Percentiles rank a stretch among this genome's conserved stretches.
Conservation (phyloP, 2,888 invertebrate genomes). For the Cetonia aurata region DNA sequence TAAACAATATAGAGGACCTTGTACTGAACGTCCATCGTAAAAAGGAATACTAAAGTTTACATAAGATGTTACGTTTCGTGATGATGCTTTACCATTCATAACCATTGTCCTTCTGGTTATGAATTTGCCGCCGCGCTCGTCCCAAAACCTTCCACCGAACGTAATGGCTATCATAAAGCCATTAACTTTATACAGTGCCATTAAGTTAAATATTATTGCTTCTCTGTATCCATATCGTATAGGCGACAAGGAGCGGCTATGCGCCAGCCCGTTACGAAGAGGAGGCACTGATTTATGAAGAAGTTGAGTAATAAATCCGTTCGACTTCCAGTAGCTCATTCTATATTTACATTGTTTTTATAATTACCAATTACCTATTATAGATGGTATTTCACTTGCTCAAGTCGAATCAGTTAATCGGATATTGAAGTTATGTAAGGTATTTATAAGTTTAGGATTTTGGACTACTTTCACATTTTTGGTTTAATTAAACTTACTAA, state of each 20-base stretch:
- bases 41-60: constrained; percentile 1
- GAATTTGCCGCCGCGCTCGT: constrained; percentile 30
- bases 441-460: no score
- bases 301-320: constrained; percentile 58
- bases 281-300: constrained; percentile 53
- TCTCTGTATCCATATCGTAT: constrained; percentile 53
- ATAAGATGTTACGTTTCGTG: constrained; percentile 18
- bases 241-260: constrained; percentile 48
- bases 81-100: constrained; percentile 35
- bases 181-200: constrained; percentile 62
- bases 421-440: no score
- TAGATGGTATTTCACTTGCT: neutral
- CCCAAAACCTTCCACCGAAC: constrained; percentile 43
- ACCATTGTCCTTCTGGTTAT: constrained; percentile 34
- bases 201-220: constrained; percentile 63
- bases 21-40: constrained; percentile 3
- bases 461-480: no score
- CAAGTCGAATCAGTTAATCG: neutral
- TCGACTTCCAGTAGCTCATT: constrained; percentile 57
- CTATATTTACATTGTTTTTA: constrained; percentile 52
- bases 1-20: neutral
- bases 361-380: constrained; percentile 38
- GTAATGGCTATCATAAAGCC: constrained; percentile 61
- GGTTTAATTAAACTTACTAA: no score
- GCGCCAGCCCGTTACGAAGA: constrained; percentile 44